Conservation (phyloP, 1,140 invertebrate genomes). For the Homarus americanus region DNA sequence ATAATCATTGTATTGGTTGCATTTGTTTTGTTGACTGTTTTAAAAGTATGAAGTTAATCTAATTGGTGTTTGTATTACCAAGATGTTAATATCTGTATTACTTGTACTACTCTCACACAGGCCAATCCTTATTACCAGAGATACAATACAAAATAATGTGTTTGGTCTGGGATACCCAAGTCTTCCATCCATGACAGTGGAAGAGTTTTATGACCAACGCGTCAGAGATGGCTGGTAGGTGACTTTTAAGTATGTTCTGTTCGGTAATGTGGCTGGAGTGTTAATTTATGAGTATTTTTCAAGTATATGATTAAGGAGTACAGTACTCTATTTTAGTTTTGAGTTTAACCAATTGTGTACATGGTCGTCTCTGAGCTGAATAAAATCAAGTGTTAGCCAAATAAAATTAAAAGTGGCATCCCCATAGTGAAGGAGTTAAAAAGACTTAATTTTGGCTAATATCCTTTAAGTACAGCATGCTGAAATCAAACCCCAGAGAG, state of each 20-base stretch:
- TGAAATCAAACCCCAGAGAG: no score
- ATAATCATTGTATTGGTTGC: no score
- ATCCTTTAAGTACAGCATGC: no score
- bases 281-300: neutral
- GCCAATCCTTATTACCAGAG: conserved; percentile 95
- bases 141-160: conserved; percentile 93
- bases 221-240: conserved; percentile 86
- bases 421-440: neutral
- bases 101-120: conserved; percentile 77
- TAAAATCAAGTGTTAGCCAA: no score
- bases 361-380: no score
- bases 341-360: neutral
- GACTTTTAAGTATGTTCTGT: neutral
- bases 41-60: no score
- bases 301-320: neutral
- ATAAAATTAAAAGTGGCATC: no score
- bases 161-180: conserved; percentile 97
- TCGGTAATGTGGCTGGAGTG: neutral
- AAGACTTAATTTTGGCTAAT: no score
- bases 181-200: conserved; percentile 92
- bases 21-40: no score
- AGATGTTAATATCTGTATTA: no score
- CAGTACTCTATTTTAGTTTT: neutral
- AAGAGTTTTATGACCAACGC: conserved; percentile 96
- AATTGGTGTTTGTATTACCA: no score